Conservation (phyloP, 2,888 invertebrate species). For the Macaria liturata region DNA sequence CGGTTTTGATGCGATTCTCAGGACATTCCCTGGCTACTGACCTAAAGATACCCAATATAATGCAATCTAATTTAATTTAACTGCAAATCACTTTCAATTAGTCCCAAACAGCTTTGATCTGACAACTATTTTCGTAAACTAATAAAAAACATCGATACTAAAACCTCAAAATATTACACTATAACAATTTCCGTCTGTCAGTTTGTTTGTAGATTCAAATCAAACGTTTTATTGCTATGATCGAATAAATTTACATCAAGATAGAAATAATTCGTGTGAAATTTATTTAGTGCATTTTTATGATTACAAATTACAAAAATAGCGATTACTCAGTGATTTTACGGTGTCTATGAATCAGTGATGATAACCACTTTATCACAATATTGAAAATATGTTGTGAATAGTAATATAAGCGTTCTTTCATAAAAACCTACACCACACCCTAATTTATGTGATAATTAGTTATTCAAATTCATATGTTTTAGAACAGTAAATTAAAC, state of each 20-base stretch:
- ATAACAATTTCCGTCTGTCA: constrained; percentile 10
- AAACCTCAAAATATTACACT: constrained; percentile 5
- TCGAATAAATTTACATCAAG: constrained; percentile 10
- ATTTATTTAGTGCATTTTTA: constrained; percentile 8
- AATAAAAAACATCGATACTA: constrained; percentile 5
- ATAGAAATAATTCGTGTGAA: constrained; percentile 10
- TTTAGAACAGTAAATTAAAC: too few relatives aligned
- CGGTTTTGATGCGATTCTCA: not conserved
- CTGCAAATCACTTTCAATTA: constrained; percentile 4
- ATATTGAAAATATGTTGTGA: not conserved
- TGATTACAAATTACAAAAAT: constrained; percentile 10
- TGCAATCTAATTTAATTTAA: constrained; percentile 9
- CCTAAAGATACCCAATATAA: constrained; percentile 2
- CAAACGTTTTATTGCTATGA: constrained; percentile 13
- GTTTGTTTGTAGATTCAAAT: constrained; percentile 17
- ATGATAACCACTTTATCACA: constrained; percentile 7
- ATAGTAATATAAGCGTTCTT: too few relatives aligned
- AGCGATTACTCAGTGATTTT: constrained; percentile 7
- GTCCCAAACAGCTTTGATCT: constrained; percentile 1
- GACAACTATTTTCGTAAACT: constrained; percentile 3
- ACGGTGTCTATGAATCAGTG: constrained; percentile 6
- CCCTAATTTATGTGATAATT: too few relatives aligned
- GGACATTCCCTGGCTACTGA: constrained; percentile 7
- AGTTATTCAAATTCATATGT: too few relatives aligned
- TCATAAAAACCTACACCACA: too few relatives aligned